Conservation (phyloP, 2,888 invertebrate species). For the Scrobipalpa atriplicella region DNA sequence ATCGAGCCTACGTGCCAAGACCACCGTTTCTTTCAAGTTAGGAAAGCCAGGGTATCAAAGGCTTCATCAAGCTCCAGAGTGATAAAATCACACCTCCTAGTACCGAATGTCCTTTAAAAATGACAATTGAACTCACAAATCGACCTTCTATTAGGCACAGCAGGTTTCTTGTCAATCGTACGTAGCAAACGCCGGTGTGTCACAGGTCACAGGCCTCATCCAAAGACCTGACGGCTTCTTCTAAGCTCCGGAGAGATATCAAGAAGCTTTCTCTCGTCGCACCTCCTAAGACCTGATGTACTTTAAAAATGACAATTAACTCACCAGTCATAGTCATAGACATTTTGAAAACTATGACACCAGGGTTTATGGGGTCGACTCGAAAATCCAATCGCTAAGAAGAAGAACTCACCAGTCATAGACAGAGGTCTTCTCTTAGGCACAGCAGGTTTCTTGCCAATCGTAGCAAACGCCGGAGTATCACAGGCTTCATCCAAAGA, state of each 20-base stretch:
- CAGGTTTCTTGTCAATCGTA: background rate
- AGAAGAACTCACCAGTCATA: conserved; percentile 83
- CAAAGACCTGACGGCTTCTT: conserved; percentile 63
- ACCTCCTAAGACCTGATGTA: background rate
- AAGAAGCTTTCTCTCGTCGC: conserved; percentile 77
- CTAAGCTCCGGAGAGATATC: conserved; percentile 75
- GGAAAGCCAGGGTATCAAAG: no score
- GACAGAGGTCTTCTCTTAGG: conserved; percentile 83
- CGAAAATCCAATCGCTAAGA: no score
- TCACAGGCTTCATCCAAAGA: conserved; percentile 72
- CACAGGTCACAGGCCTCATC: background rate
- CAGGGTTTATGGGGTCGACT: no score
- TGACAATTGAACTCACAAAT: background rate
- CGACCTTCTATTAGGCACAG: conserved; percentile 2
- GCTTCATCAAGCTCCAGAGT: no score
- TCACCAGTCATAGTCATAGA: conserved; percentile 85
- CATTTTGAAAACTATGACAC: no score
- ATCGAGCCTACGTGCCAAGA: no score
- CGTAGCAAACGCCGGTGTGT: conserved; percentile 5
- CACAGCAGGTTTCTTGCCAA: conserved; percentile 77
- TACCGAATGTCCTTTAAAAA: no score
- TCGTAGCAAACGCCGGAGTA: conserved; percentile 70
- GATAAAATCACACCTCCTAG: no score
- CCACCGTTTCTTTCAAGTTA: no score
- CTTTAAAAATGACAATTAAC: conserved; percentile 31